A percentile compares a stretch with the other conserved stretches of the same genome.
Conservation (phyloP, 1,140 invertebrate species). For the Zaprionus davidi region DNA sequence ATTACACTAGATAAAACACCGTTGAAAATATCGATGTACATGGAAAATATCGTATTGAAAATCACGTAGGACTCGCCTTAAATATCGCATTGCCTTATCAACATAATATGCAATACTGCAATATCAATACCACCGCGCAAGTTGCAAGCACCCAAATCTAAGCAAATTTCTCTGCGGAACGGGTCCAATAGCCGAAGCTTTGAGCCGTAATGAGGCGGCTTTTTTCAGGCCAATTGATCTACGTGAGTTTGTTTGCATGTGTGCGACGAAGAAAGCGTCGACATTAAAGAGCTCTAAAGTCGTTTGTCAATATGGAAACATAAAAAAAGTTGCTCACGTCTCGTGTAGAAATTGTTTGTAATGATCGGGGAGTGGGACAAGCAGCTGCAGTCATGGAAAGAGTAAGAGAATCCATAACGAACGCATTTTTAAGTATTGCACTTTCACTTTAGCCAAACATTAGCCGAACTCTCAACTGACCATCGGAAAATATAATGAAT, state of each 20-base stretch:
- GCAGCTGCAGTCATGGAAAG: conserved; percentile 9
- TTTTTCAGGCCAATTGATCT: conserved; percentile 14
- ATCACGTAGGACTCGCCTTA: background rate
- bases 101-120: too few species aligned
- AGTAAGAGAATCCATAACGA: conserved; percentile 32
- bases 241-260: background rate
- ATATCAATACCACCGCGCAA: background rate
- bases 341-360: background rate
- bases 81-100: background rate
- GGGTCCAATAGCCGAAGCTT: conserved; percentile 26
- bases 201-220: conserved; percentile 11
- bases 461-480: conserved; percentile 1
- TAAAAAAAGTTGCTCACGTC: conserved; percentile 57
- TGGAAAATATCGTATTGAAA: too few species aligned
- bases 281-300: conserved; percentile 47
- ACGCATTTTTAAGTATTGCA: conserved; percentile 13
- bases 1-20: too few species aligned
- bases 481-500: background rate
- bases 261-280: conserved; percentile 54
- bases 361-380: conserved; percentile 27
- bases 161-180: conserved; percentile 25
- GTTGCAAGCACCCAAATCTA: conserved; percentile 22
- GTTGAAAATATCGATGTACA: too few species aligned
- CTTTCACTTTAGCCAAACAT: conserved; percentile 40
- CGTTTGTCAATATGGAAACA: conserved; percentile 68